These are phyloP conservation scores for Sitta europaea DNA, from an alignment of 2,113 vertebrate genomes.

Conservation along the genomic window DNA sequence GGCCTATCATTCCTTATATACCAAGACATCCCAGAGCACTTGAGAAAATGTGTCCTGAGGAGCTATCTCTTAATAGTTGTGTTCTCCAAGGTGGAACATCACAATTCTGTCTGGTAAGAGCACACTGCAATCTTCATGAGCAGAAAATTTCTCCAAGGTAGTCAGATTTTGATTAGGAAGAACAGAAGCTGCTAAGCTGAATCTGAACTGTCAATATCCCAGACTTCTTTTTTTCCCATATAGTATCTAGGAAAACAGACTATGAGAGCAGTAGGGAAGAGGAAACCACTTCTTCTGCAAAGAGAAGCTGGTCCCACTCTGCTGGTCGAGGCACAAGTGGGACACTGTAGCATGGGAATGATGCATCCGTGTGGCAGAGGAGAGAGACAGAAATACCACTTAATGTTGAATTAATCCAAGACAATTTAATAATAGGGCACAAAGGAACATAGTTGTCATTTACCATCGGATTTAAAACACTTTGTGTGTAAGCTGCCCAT, in stretches of 20 bases:
- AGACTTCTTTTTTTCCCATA: neutral
- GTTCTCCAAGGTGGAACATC: neutral
- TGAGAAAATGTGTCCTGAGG: neutral
- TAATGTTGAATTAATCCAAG: conserved; percentile 55
- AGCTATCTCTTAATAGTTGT: neutral
- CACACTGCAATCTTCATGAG: neutral
- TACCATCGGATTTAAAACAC: neutral
- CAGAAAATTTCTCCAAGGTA: neutral
- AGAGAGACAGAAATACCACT: conserved; percentile 47
- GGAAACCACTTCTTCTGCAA: neutral
- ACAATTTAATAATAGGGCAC: conserved; percentile 9
- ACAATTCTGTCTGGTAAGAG: neutral
- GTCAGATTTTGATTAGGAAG: neutral
- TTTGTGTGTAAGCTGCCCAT: neutral
- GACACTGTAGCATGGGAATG: neutral
- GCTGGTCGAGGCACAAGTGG: neutral
- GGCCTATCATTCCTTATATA: neutral
- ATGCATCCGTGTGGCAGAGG: conserved; percentile 2
- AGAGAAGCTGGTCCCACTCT: neutral
- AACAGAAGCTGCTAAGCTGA: neutral
- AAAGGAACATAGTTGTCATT: conserved; percentile 9
- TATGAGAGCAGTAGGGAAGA: neutral
- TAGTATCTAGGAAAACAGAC: neutral
- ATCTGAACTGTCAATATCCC: neutral
- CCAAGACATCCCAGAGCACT: neutral